Evolutionary conservation across 92 coral and sea anemone genomes (phyloP), one percentile per base, ranked within the genome.

Genomic region (Ricordea florida): DNA sequence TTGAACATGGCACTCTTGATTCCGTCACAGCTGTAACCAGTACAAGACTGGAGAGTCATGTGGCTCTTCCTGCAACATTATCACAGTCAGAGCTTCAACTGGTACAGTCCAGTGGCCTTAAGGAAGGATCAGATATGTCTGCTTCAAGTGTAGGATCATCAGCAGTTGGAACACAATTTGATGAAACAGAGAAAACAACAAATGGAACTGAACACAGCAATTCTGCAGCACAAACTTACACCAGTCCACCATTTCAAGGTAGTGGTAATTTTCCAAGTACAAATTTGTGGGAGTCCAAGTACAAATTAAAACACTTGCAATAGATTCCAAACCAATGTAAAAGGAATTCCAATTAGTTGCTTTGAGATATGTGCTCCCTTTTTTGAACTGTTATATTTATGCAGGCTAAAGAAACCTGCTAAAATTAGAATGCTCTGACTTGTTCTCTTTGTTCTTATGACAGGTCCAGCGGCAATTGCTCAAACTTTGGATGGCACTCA

Each of bases 401-500:
- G n/a, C n/a, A n/a, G n/a, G n/a, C n/a, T n/a, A n/a, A n/a, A n/a
- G n/a, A n/a, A n/a, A n/a, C n/a, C n/a, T n/a, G n/a, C n/a, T n/a
- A n/a, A n/a, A n/a, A n/a, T n/a, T n/a, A n/a, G n/a, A n/a, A n/a
- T n/a, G n/a, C n/a, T n/a, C n/a, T n/a, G n/a, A n/a, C n/a, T n/a
- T n/a, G n/a, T n/a, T n/a, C n/a, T n/a, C n/a, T 24, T 30, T 26
- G 35, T 17, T 40, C 41, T 40, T 2, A 14, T 41, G 10, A 15
- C 43, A 86, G 97, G 87, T n/a, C 97, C 92, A 5, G 90, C 88
- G 55, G 93, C 84, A 5, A 90, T 90, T 10, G 97, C 92, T 10
- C 93, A 90, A 57, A 74, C 85, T 15, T 72, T 90, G 16, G 89
- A 87, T 68, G 93, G 90, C 18, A 72, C 87, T 10, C 86, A 68